Conservation (phyloP, 2,113 vertebrate genomes). For the Amphilophus citrinellus region DNA sequence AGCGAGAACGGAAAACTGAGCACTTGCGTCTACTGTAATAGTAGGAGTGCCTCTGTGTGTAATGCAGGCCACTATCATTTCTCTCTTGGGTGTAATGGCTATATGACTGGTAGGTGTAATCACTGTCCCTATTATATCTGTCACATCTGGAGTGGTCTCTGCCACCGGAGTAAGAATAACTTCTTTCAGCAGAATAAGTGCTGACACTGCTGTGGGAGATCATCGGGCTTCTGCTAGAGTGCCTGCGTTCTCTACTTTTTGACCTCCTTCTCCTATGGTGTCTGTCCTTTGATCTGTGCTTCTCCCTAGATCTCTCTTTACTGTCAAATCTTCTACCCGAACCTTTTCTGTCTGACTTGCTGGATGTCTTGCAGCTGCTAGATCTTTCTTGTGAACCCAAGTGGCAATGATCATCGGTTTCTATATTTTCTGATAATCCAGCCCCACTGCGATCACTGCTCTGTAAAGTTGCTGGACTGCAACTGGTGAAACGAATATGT, state of each 20-base stretch:
- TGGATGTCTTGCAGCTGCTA: slow-evolving; percentile 29
- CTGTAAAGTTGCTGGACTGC: slow-evolving; percentile 76
- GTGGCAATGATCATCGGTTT: not conserved
- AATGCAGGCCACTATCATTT: slow-evolving; percentile 77
- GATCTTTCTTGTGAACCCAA: slow-evolving; percentile 41
- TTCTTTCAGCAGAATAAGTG: slow-evolving; percentile 70
- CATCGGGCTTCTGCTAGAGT: slow-evolving; percentile 78
- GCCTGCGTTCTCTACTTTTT: slow-evolving; percentile 75
- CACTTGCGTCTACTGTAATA: slow-evolving; percentile 81
- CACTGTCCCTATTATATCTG: slow-evolving; percentile 78
- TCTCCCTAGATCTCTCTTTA: slow-evolving; percentile 70
- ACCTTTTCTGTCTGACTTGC: slow-evolving; percentile 32
- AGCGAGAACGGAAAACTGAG: slow-evolving; percentile 79
- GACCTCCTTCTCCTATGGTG: slow-evolving; percentile 76
- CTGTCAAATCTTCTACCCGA: slow-evolving; percentile 66
- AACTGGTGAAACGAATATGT: slow-evolving; percentile 82
- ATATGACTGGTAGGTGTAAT: slow-evolving; percentile 78
- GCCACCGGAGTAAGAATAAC: slow-evolving; percentile 80
- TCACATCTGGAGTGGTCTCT: slow-evolving; percentile 78
- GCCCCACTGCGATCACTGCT: slow-evolving; percentile 63
- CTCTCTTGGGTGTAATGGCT: slow-evolving; percentile 81
- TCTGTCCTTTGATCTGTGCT: slow-evolving; percentile 77
- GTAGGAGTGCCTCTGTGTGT: slow-evolving; percentile 75
- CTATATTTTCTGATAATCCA: slow-evolving; percentile 60
- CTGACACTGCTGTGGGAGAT: slow-evolving; percentile 78